phyloP scores from a whole-genome alignment of 2,888 invertebrate genomes.

The Lasius platythorax region DNA sequence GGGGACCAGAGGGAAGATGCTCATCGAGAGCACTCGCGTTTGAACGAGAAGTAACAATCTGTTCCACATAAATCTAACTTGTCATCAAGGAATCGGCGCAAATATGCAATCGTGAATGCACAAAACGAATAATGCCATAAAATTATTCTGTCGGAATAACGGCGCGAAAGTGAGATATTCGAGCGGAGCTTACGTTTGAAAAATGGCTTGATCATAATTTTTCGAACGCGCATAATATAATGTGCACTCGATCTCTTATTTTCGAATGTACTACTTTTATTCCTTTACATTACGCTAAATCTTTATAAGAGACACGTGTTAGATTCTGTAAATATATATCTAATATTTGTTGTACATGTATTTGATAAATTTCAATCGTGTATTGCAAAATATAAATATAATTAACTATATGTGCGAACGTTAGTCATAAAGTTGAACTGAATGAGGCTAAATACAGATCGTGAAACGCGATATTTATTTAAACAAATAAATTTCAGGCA shows the following conservation, averaged over 20 bases:
- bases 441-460: not conserved
- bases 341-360: not conserved
- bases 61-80: constrained; percentile 41
- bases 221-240: not conserved
- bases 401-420: not conserved
- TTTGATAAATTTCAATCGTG: not conserved
- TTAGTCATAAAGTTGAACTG: not conserved
- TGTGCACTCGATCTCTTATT: not conserved
- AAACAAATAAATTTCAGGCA: not conserved
- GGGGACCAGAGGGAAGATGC: constrained; percentile 49
- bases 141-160: constrained; percentile 42
- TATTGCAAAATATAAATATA: not conserved
- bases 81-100: constrained; percentile 30
- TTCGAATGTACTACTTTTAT: not conserved
- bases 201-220: constrained; percentile 18
- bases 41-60: constrained; percentile 46
- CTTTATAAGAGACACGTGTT: not conserved
- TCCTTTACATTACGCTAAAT: not conserved
- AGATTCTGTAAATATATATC: not conserved
- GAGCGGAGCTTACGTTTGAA: constrained; percentile 13
- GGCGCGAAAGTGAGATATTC: constrained; percentile 12
- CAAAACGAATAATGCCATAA: constrained; percentile 33
- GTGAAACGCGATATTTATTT: not conserved
- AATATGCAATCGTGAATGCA: constrained; percentile 43
- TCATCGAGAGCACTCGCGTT: constrained; percentile 46